Evolutionary conservation across 2,888 invertebrate species (phyloP), one percentile per base, ranked within the genome.

Genomic region (Uropetala carovei): DNA sequence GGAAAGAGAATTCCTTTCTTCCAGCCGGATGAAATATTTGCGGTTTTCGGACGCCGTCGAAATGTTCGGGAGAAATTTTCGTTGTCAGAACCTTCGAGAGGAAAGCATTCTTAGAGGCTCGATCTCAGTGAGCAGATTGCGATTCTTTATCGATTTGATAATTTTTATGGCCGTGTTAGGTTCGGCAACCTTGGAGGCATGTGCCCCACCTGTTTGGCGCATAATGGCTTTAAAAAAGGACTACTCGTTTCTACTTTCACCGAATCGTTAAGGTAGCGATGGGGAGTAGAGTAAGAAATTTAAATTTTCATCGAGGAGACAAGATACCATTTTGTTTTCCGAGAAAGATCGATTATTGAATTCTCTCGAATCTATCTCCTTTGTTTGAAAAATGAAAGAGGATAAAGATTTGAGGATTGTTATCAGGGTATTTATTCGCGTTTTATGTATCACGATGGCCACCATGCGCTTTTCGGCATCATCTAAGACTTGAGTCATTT

Each of bases 171-270:
- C 30, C 89, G 13, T 43, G n/a, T 64, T 64, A 60, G 68, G 89
- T 89, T 89, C 89, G 89, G 43, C 64, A 89, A 89, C 89, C 89
- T 64, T 30, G 30, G 43, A 60, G 89, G 64, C 64, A 89, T 64
- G 22, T n/a, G 89, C 68, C 89, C 89, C 85, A 30, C 64, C 64
- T 89, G 85, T 59, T 86, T 18, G 18, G 60, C 89, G 43, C 68
- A 89, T 43, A 64, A 60, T 27, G 18, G 27, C 89, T 18, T 58
- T 27, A 30, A 30, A 64, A 27, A 68, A 68, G 30, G 60, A 60
- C 22, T 27, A 27, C 27, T 18, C 68, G 68, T 22, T 75, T 13
- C 75, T 75, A 75, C 75, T 75, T 75, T 75, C 75, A 75, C 75
- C 75, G 27, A 75, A 75, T 75, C 75, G 75, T 75, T 22, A 75